These are phyloP conservation scores for Diplolepis rosae DNA, from an alignment of 2,888 invertebrate genomes.

Conservation along the genomic window DNA sequence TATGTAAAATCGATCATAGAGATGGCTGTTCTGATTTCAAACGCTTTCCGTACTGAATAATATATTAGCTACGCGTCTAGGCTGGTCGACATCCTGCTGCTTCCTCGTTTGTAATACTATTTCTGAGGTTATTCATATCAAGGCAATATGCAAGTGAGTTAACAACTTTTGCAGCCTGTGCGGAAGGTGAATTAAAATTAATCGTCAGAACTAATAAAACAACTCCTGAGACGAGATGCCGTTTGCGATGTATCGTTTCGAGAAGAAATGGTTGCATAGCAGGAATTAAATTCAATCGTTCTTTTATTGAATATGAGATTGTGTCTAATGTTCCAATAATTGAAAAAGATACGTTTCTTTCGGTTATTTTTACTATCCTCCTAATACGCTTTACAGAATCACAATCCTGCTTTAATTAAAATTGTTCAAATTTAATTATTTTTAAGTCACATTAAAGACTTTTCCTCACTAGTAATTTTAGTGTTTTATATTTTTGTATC, in stretches of 20 bases:
- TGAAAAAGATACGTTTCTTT: too few relatives aligned
- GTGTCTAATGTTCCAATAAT: not conserved
- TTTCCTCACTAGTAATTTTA: too few relatives aligned
- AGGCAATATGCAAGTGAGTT: not conserved
- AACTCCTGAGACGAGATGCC: not conserved
- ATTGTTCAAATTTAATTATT: too few relatives aligned
- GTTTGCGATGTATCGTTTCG: not conserved
- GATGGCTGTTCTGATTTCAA: conserved; percentile 10
- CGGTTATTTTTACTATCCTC: too few relatives aligned
- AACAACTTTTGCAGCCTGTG: not conserved
- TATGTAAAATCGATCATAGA: conserved; percentile 3
- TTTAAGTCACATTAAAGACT: too few relatives aligned
- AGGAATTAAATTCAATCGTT: not conserved
- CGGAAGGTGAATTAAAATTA: not conserved
- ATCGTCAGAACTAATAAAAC: not conserved
- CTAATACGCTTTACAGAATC: too few relatives aligned
- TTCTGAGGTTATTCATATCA: not conserved
- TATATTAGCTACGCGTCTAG: not conserved
- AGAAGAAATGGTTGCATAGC: not conserved
- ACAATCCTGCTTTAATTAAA: too few relatives aligned
- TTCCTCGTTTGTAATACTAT: not conserved
- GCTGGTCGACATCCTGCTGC: conserved; percentile 16
- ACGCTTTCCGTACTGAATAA: not conserved
- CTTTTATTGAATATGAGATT: not conserved
- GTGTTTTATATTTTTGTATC: too few relatives aligned